Base-by-base conservation (phyloP, 2,113 vertebrate genomes). In the Cynocephalus volans region DNA sequence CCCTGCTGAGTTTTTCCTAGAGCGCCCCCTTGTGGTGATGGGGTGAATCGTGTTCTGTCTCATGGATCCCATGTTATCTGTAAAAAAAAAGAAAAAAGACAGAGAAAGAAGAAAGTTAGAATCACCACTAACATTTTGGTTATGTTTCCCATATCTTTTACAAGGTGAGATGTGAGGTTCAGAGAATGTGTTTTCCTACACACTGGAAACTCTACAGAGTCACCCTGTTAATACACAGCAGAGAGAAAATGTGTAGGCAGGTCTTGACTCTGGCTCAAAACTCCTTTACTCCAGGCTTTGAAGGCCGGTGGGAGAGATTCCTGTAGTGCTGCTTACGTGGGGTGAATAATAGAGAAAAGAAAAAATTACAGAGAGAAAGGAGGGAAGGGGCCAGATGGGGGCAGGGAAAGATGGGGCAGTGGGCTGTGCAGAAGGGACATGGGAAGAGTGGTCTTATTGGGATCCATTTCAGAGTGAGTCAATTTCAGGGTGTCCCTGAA, bases 11-110 rank as follows among this genome's bases (percentile, higher is more conserved):
- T 1, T 36, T 36, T 19, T 36, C 60, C 96, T 69, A 9, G 11
- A 7, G 54, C 18, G 12, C 45, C 94, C 41, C 64, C 96, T 95
- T 11, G 86, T 83, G 96, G 91, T 41, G 11, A 10, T 0, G 1
- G 9, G 6, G 0, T 2, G 56, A 88, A 93, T 9, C 8, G 86
- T 64, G 2, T 0, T 1, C 50, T 48, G 50, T 31, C 24, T 5
- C 41, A 1, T 0, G 8, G 0, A 1, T 31, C 24, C 45, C 11
- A 0, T 0, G 28, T 45, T 18, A 80, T 19, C 8, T 23, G 24
- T 15, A n/a, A 21, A 60, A 75, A 73, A 54, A 21, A 36, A 70
- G 45, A 58, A 18, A 64, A 26, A 86, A 18, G 54, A 52, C 48
- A 69, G 62, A 33, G 8, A 36, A 69, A 73, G 24, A 41, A 64